Evolutionary conservation across 1,140 invertebrate species (phyloP).

Genomic region (Pachyrhynchus sulphureomaculatus): DNA sequence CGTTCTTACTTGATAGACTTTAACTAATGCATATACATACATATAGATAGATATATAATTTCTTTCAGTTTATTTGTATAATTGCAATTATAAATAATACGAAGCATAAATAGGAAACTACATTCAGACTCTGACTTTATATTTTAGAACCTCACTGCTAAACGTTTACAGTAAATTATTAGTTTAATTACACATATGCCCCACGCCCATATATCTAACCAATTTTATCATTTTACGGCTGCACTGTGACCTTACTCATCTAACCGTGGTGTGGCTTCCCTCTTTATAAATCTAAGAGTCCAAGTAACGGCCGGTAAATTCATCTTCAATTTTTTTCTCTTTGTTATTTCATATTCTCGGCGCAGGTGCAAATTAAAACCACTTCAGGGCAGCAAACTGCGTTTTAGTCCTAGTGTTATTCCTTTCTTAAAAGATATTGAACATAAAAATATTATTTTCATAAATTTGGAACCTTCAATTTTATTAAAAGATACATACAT

Average conservation of each 20-base stretch:
- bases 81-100: too few relatives aligned
- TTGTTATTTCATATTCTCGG: conserved; percentile 8
- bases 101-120: too few relatives aligned
- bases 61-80: too few relatives aligned
- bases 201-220: conserved; percentile 26
- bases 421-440: background rate
- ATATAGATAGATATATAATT: too few relatives aligned
- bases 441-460: too few relatives aligned
- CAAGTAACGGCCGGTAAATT: conserved; percentile 13
- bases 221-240: conserved; percentile 18
- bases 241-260: conserved; percentile 28
- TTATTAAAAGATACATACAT: too few relatives aligned
- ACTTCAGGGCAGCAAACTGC: conserved; percentile 13
- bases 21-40: too few relatives aligned
- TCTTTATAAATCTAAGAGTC: conserved; percentile 19
- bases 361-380: conserved; percentile 28
- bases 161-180: conserved; percentile 30
- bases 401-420: background rate
- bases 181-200: conserved; percentile 25
- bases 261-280: conserved; percentile 27
- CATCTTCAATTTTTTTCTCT: conserved; percentile 11
- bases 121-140: too few relatives aligned
- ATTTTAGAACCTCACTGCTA: conserved; percentile 6
- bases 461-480: too few relatives aligned
- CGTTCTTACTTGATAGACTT: too few relatives aligned